Evolutionary conservation across 2,113 vertebrate species (phyloP).

Genomic region (Bufo bufo): DNA sequence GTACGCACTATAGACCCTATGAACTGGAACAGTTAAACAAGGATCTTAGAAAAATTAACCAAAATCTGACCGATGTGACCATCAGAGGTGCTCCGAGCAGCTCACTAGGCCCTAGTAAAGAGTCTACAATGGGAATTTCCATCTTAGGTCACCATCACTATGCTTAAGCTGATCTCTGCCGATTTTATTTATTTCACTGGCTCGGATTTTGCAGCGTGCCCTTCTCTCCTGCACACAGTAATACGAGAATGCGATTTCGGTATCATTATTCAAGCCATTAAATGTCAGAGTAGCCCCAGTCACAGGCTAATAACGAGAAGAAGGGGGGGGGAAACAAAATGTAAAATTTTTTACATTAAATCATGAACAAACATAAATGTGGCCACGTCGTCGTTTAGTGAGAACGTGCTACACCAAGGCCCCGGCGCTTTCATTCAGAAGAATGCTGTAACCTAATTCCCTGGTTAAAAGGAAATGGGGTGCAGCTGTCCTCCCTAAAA

Average conservation of each 20-base stretch:
- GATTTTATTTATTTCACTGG: too few species aligned
- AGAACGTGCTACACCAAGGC: neutral
- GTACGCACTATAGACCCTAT: too few species aligned
- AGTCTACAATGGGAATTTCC: too few species aligned
- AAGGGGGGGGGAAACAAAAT: neutral
- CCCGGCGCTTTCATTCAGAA: neutral
- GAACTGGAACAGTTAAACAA: too few species aligned
- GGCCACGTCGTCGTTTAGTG: neutral
- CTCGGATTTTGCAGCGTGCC: too few species aligned
- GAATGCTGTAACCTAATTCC: constrained; percentile 31
- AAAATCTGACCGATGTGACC: too few species aligned
- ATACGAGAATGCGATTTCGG: neutral
- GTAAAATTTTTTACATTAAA: neutral
- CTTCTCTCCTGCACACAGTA: too few species aligned
- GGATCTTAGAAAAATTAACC: too few species aligned
- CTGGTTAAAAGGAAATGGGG: constrained; percentile 24
- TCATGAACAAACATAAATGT: neutral
- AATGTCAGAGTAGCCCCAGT: neutral
- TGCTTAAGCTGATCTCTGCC: too few species aligned
- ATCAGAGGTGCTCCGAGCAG: too few species aligned
- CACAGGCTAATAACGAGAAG: neutral
- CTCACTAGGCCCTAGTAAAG: too few species aligned
- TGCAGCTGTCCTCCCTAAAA: constrained; percentile 39
- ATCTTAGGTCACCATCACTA: too few species aligned
- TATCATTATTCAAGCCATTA: neutral